phyloP scores from a whole-genome alignment of 2,888 invertebrate genomes.

The Thereva unica region DNA sequence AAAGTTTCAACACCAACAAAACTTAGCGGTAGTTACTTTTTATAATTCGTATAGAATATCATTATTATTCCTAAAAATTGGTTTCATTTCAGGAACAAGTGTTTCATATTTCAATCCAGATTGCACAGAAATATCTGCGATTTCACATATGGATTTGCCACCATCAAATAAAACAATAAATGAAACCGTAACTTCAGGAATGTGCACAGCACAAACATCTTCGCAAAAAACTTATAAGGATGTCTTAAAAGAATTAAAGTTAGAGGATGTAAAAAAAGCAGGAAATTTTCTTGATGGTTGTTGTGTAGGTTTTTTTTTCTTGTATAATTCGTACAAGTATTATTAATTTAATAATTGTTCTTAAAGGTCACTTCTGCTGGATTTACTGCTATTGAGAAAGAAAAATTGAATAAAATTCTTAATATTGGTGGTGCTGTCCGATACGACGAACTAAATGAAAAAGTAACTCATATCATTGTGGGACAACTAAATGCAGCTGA shows the following conservation, averaged over 20 bases:
- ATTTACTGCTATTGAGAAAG: constrained; percentile 65
- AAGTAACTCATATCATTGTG: constrained; percentile 80
- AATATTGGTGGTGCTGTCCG: constrained; percentile 84
- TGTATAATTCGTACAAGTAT: constrained; percentile 17
- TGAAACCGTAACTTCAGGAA: constrained; percentile 35
- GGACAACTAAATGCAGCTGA: constrained; percentile 59
- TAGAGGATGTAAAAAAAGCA: constrained; percentile 70
- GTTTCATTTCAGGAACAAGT: constrained; percentile 29
- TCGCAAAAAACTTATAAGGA: constrained; percentile 42
- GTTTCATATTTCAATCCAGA: constrained; percentile 52
- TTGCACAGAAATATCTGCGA: constrained; percentile 51
- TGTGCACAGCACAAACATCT: constrained; percentile 8
- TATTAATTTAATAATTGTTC: constrained; percentile 22
- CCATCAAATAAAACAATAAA: constrained; percentile 36
- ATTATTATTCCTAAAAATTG: background rate
- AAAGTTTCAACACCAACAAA: constrained; percentile 75
- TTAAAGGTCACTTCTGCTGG: constrained; percentile 71
- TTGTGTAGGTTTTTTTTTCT: constrained; percentile 63
- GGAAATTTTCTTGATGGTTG: constrained; percentile 89
- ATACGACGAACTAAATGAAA: constrained; percentile 73
- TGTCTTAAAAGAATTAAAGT: constrained; percentile 61
- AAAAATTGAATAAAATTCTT: constrained; percentile 70
- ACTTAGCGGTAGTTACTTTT: constrained; percentile 44
- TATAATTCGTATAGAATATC: background rate
- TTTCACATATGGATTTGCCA: constrained; percentile 45